These are phyloP conservation scores for Ceraclea dissimilis DNA, from an alignment of 2,888 invertebrate species.

Conservation along the genomic window DNA sequence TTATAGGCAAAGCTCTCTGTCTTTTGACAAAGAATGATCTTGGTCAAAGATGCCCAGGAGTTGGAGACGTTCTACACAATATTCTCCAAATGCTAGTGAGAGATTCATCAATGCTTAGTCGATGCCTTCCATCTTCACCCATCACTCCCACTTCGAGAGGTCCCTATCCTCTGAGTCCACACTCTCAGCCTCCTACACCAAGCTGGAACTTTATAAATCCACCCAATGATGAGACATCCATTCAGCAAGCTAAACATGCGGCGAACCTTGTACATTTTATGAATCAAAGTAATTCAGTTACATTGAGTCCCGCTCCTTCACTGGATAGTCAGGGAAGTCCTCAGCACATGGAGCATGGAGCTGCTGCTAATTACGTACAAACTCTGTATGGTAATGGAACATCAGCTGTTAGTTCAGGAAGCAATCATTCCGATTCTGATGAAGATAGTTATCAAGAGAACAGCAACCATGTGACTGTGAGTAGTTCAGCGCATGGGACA, in stretches of 20 bases:
- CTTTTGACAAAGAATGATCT: slow-evolving; percentile 84
- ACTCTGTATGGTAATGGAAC: slow-evolving; percentile 39
- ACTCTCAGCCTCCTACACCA: slow-evolving; percentile 74
- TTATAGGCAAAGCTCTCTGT: slow-evolving; percentile 80
- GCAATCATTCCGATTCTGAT: slow-evolving; percentile 76
- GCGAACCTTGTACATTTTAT: slow-evolving; percentile 63
- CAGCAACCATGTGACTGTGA: slow-evolving; percentile 26
- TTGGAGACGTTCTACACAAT: slow-evolving; percentile 91
- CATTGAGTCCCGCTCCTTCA: slow-evolving; percentile 84
- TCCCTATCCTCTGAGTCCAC: slow-evolving; percentile 68
- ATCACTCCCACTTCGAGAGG: slow-evolving; percentile 74
- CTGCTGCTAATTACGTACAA: slow-evolving; percentile 35
- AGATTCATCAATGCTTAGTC: slow-evolving; percentile 69
- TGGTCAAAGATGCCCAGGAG: slow-evolving; percentile 84
- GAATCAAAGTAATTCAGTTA: slow-evolving; percentile 74
- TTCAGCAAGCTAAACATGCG: slow-evolving; percentile 41
- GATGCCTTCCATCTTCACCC: slow-evolving; percentile 72
- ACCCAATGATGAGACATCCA: slow-evolving; percentile 37
- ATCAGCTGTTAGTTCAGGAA: slow-evolving; percentile 53
- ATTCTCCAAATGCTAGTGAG: slow-evolving; percentile 81
- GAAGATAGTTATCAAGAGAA: slow-evolving; percentile 54
- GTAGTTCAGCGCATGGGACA: slow-evolving; percentile 39
- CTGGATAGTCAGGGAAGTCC: slow-evolving; percentile 84
- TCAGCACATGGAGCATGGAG: slow-evolving; percentile 58
- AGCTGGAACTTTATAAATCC: slow-evolving; percentile 56